Evolutionary conservation across 2,113 vertebrate genomes (phyloP).

Genomic region (Phodopus roborovskii): DNA sequence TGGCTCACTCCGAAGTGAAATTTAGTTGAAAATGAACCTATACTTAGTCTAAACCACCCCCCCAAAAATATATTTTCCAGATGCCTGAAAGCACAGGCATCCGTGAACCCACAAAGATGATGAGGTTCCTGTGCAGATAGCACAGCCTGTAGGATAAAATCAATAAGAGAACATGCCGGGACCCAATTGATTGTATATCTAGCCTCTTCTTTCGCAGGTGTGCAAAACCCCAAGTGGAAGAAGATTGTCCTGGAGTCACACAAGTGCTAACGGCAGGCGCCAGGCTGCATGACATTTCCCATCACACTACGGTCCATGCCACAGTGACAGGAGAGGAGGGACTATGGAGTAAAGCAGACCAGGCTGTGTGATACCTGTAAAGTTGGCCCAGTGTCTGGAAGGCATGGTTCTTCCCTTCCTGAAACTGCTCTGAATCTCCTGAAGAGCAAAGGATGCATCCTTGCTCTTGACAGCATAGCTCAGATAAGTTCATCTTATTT

Average conservation of each 20-base stretch:
- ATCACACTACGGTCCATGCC: not conserved
- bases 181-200: not conserved
- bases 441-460: not conserved
- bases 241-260: not conserved
- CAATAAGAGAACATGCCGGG: not conserved
- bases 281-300: not conserved
- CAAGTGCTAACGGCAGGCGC: not conserved
- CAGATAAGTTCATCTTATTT: not conserved
- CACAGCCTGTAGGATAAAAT: not conserved
- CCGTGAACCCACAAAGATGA: not conserved
- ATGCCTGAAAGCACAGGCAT: not conserved
- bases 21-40: not conserved
- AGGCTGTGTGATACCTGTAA: not conserved
- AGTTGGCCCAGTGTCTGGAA: no score
- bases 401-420: not conserved
- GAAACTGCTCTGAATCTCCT: not conserved
- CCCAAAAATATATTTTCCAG: not conserved
- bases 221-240: not conserved
- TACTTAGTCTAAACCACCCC: not conserved
- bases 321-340: not conserved
- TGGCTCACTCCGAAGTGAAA: not conserved
- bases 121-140: rapidly evolving
- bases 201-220: not conserved
- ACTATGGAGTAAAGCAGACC: not conserved
- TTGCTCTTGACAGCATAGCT: not conserved